Conservation (phyloP, 2,888 invertebrate species). For the Selenia dentaria region DNA sequence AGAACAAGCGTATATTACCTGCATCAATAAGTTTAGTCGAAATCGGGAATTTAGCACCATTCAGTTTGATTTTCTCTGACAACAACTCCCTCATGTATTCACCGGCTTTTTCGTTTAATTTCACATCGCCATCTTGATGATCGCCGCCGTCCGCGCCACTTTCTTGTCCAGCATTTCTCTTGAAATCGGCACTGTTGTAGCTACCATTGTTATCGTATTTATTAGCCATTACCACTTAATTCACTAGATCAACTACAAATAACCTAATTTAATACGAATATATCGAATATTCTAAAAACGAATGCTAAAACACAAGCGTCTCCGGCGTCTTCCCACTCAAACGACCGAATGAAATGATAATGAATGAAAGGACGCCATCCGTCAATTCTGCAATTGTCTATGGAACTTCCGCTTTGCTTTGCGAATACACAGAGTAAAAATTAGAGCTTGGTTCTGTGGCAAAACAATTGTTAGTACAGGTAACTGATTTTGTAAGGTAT, state of each 20-base stretch:
- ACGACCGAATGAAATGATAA: slow-evolving; percentile 5
- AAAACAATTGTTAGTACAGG: too few relatives aligned
- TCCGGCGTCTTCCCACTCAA: slow-evolving; percentile 16
- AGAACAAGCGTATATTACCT: slow-evolving; percentile 87
- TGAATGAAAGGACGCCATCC: slow-evolving; percentile 16
- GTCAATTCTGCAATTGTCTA: too few relatives aligned
- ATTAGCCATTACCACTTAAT: slow-evolving; percentile 53
- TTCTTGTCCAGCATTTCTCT: slow-evolving; percentile 67
- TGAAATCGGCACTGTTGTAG: slow-evolving; percentile 76
- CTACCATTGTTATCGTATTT: slow-evolving; percentile 72
- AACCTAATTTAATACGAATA: background rate
- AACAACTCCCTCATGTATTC: slow-evolving; percentile 91
- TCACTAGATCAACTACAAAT: slow-evolving; percentile 9
- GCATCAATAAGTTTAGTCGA: slow-evolving; percentile 89
- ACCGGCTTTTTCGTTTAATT: slow-evolving; percentile 88
- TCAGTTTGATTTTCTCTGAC: slow-evolving; percentile 88
- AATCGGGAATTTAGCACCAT: slow-evolving; percentile 88
- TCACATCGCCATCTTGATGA: slow-evolving; percentile 81
- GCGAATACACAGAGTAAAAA: too few relatives aligned
- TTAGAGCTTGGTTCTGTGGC: too few relatives aligned
- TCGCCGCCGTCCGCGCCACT: slow-evolving; percentile 18
- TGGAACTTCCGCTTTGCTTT: too few relatives aligned
- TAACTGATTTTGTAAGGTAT: too few relatives aligned
- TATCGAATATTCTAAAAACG: slow-evolving; percentile 8
- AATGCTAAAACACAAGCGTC: slow-evolving; percentile 15